Conservation (phyloP, 2,888 invertebrate species). For the Cetonia aurata region DNA sequence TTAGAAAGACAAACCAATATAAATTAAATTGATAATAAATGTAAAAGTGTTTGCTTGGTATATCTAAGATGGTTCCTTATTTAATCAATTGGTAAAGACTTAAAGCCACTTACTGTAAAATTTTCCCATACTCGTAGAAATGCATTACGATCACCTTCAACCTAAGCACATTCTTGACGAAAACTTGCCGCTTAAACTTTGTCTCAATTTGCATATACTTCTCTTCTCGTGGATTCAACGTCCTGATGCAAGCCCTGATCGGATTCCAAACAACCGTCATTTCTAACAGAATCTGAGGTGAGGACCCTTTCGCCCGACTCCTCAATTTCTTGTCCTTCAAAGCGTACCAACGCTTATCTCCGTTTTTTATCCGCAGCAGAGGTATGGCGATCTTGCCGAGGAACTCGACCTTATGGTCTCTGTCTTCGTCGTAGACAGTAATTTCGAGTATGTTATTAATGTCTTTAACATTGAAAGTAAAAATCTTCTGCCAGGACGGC, state of each 20-base stretch:
- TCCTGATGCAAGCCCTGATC: slow-evolving; percentile 90
- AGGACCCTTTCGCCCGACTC: slow-evolving; percentile 90
- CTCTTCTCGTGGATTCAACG: slow-evolving; percentile 94
- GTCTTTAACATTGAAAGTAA: slow-evolving; percentile 97
- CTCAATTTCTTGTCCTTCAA: slow-evolving; percentile 96
- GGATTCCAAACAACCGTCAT: slow-evolving; percentile 94
- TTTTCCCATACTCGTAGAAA: slow-evolving; percentile 90
- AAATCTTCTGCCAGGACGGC: slow-evolving; percentile 99
- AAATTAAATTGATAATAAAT: too few relatives aligned
- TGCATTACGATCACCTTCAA: slow-evolving; percentile 90
- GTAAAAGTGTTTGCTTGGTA: neutral
- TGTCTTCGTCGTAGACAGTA: slow-evolving; percentile 97
- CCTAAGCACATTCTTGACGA: slow-evolving; percentile 93
- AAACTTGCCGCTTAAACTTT: slow-evolving; percentile 95
- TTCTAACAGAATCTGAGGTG: slow-evolving; percentile 91
- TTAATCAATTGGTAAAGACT: neutral
- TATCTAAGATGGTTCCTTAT: neutral
- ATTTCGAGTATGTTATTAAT: slow-evolving; percentile 94
- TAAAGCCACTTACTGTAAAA: slow-evolving; percentile 82
- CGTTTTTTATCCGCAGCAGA: slow-evolving; percentile 85
- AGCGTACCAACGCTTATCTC: slow-evolving; percentile 95
- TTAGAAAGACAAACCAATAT: too few relatives aligned
- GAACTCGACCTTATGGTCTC: slow-evolving; percentile 98
- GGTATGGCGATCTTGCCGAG: slow-evolving; percentile 88
- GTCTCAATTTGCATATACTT: slow-evolving; percentile 95